phyloP scores from a whole-genome alignment of 2,797 vertebrate species.

The Emys orbicularis region DNA sequence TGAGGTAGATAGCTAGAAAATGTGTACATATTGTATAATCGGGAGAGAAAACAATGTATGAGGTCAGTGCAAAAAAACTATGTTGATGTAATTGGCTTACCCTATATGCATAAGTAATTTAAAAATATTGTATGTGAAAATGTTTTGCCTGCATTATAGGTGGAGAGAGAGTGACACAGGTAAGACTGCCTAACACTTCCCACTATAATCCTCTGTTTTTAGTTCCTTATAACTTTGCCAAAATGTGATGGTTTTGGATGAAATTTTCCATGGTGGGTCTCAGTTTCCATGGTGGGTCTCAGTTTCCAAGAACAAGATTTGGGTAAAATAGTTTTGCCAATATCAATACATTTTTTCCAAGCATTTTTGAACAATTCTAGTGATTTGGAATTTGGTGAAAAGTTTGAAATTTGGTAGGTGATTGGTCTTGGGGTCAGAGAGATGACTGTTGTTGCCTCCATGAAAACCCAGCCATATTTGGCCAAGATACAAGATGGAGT shows the following conservation, averaged over 20 bases:
- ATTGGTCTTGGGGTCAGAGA: not conserved
- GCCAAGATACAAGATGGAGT: not conserved
- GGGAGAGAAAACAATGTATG: not conserved
- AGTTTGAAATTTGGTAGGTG: not conserved
- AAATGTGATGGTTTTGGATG: not conserved
- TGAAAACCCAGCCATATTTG: not conserved
- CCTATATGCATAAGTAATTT: not conserved
- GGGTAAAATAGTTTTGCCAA: not conserved
- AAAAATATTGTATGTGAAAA: not conserved
- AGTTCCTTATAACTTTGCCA: not conserved
- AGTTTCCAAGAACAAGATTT: not conserved
- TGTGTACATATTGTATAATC: not conserved
- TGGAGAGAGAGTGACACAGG: not conserved
- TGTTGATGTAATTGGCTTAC: not conserved
- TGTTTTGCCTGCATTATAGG: rapidly evolving
- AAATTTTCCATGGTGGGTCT: not conserved
- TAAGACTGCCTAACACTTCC: not conserved
- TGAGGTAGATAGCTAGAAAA: not conserved
- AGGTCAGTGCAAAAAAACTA: not conserved
- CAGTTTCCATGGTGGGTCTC: not conserved
- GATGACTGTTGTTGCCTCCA: not conserved
- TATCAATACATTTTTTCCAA: not conserved
- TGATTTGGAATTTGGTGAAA: not conserved
- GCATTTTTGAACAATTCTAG: not conserved
- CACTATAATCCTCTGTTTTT: not conserved